A percentile compares a stretch with the other conserved stretches of the same genome.
These are phyloP conservation scores for Ceratotherium simum DNA, from an alignment of 2,113 vertebrate genomes.

Conservation along the genomic window DNA sequence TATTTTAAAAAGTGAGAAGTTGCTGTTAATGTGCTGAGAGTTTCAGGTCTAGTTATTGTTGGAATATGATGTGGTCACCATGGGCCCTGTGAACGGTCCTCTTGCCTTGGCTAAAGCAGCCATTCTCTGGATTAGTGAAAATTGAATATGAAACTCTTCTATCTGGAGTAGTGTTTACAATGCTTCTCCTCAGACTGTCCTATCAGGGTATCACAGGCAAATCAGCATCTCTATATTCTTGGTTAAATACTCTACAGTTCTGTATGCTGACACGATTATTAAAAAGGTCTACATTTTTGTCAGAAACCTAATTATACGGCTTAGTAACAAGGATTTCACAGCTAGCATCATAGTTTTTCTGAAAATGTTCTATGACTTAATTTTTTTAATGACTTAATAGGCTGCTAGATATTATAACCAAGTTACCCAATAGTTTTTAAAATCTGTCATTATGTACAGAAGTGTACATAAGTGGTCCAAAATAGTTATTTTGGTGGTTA, in stretches of 20 bases:
- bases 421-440: conserved; percentile 52
- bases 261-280: conserved; percentile 46
- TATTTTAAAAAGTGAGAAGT: background rate
- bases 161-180: accelerated
- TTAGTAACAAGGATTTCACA: conserved; percentile 68
- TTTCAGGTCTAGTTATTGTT: background rate
- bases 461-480: background rate
- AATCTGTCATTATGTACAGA: conserved; percentile 15
- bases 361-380: conserved; percentile 68
- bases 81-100: background rate
- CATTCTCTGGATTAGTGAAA: conserved; percentile 14
- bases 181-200: conserved; percentile 38
- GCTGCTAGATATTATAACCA: conserved; percentile 45
- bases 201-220: conserved; percentile 34
- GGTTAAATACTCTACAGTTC: conserved; percentile 66
- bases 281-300: conserved; percentile 72
- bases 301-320: conserved; percentile 73
- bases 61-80: background rate
- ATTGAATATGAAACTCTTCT: background rate
- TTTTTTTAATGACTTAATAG: background rate
- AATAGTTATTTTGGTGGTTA: background rate
- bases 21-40: background rate
- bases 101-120: background rate
- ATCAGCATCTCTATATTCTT: conserved; percentile 47
- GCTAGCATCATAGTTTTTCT: conserved; percentile 13